Base-by-base conservation (phyloP, 2,888 invertebrate species). In the Tyria jacobaeae region DNA sequence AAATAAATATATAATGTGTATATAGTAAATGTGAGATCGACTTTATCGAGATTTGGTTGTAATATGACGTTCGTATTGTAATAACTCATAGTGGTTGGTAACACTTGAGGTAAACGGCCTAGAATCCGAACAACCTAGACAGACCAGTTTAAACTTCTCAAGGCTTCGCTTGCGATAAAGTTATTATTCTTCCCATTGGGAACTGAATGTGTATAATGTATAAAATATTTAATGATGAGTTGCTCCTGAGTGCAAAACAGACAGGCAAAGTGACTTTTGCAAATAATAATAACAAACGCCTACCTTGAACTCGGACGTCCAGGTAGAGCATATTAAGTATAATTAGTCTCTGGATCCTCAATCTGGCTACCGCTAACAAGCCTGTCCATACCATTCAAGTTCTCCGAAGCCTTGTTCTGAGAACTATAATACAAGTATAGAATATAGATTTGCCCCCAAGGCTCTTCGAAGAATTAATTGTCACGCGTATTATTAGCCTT, bases 301-400 rank as follows among this genome's bases (percentile, higher is more conserved):
- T n/a, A 41, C n/a, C 35, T 14, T 14, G 4, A 35, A 17, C 9
- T 41, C 17, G 41, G 17, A 17, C 7, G 17, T 41, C n/a, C 53
- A 60, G 53, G 59, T 60, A 54, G 21, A 48, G 25, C 39, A 48
- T 52, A 59, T 59, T 60, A 53, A 48, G n/a, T 39, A 54, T 48
- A 60, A 60, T 60, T 54, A 49, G 27, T 2, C 39, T 47, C 25
- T 21, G 17, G 14, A 17, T 15, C 47, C 35, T 15, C 6, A 37
- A 35, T 35, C 14, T 54, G 37, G 48, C 21, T 27, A 25, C 27
- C 12, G 15, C n/a, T 25, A 35, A 52, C 17, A 44, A 25, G 24
- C n/a, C 25, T 47, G 44, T 52, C 60, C 37, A 37, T 24, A 21
- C 34, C 10, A 27, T 25, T 53, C 53, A 54, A 53, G 39, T 48